These are phyloP conservation scores for Andricus grossulariae DNA, from an alignment of 1,140 invertebrate genomes.

Conservation along the genomic window DNA sequence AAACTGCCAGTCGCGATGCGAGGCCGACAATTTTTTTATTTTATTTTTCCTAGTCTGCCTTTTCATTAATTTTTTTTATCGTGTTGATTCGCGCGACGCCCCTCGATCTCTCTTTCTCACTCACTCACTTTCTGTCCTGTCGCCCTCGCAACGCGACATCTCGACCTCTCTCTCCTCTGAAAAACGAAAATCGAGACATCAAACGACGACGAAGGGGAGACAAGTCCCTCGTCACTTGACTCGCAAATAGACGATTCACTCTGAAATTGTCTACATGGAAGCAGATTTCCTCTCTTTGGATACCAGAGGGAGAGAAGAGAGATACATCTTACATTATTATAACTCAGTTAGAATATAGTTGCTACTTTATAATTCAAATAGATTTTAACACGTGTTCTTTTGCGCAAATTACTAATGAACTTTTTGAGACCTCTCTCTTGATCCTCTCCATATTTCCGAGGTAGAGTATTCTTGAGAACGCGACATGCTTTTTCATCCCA, in stretches of 20 bases:
- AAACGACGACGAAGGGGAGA: conserved; percentile 20
- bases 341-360: too few species aligned
- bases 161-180: conserved; percentile 63
- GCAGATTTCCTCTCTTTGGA: conserved; percentile 26
- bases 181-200: conserved; percentile 50
- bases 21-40: conserved; percentile 34
- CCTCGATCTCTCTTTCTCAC: neutral
- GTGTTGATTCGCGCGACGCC: neutral
- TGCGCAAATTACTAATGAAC: neutral
- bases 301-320: conserved; percentile 33
- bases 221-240: conserved; percentile 1
- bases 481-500: neutral
- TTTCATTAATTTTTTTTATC: neutral
- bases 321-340: neutral
- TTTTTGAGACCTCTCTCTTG: conserved; percentile 2
- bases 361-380: too few species aligned
- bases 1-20: conserved; percentile 41
- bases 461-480: neutral
- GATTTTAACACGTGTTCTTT: too few species aligned
- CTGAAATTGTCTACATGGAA: neutral
- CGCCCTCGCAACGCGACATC: conserved; percentile 55
- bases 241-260: neutral
- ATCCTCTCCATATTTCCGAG: conserved; percentile 25
- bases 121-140: conserved; percentile 35
- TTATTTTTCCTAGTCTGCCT: neutral